phyloP scores from a whole-genome alignment of 2,797 vertebrate species.

The Anabas testudineus region DNA sequence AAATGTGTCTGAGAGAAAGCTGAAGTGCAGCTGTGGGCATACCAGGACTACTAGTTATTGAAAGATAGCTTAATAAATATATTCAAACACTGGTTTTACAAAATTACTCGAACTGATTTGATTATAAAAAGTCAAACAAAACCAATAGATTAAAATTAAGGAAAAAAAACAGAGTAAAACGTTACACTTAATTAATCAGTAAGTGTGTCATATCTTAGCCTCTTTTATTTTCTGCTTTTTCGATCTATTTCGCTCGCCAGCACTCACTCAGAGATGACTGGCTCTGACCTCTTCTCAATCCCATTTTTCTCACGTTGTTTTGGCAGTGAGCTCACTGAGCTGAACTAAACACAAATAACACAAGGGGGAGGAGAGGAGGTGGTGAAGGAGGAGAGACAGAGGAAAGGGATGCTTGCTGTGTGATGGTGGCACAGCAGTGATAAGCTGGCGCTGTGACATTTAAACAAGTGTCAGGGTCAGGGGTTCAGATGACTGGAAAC shows the following conservation, averaged over 20 bases:
- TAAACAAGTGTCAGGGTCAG: slow-evolving; percentile 73
- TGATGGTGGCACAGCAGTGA: slow-evolving; percentile 49
- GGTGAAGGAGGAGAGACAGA: slow-evolving; percentile 20
- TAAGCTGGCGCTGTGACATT: slow-evolving; percentile 72
- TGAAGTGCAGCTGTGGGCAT: no score
- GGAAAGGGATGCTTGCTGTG: slow-evolving; percentile 23
- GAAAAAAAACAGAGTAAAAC: neutral
- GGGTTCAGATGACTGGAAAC: slow-evolving; percentile 64
- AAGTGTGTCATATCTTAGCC: neutral
- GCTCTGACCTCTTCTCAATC: slow-evolving; percentile 52
- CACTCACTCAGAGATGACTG: slow-evolving; percentile 29
- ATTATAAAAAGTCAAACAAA: slow-evolving; percentile 15
- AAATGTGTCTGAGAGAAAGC: no score
- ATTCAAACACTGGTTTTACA: no score
- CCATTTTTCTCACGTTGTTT: slow-evolving; percentile 55
- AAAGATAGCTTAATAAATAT: no score
- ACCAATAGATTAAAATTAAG: neutral
- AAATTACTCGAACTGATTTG: no score
- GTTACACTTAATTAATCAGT: neutral
- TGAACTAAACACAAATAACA: slow-evolving; percentile 66
- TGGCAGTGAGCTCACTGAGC: slow-evolving; percentile 46
- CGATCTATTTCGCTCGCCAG: slow-evolving; percentile 13
- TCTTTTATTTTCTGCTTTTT: slow-evolving; percentile 25
- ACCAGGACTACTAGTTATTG: no score
- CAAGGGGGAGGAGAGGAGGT: slow-evolving; percentile 11